Conservation (phyloP, 2,888 invertebrate genomes). For the Schizaphis graminum region DNA sequence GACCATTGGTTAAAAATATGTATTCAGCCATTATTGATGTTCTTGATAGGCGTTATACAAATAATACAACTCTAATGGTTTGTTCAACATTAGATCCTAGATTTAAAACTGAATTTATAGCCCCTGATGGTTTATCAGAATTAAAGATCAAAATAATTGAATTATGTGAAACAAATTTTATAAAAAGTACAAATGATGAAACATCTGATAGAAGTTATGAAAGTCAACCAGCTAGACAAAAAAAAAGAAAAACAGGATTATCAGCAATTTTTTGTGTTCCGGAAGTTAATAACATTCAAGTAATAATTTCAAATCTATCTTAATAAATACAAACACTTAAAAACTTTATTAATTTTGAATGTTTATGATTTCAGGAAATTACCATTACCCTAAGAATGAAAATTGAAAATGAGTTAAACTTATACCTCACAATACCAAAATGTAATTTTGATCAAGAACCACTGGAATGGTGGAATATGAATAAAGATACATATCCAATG, state of each 20-base stretch:
- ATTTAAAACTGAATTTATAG: background rate
- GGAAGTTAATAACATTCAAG: background rate
- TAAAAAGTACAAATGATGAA: background rate
- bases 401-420: background rate
- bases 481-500: slow-evolving; percentile 3
- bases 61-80: background rate
- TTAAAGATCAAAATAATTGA: background rate
- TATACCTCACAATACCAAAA: background rate
- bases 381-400: background rate
- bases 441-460: background rate
- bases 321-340: too few relatives aligned
- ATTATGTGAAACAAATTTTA: background rate
- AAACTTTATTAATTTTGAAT: background rate
- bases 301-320: background rate
- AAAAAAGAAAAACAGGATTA: slow-evolving; percentile 1
- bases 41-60: background rate
- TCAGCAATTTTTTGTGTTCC: background rate
- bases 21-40: background rate
- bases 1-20: background rate
- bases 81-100: background rate
- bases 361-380: slow-evolving; percentile 13
- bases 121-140: background rate
- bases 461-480: slow-evolving; percentile 1
- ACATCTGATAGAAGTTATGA: too few relatives aligned
- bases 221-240: background rate